Percentiles rank a stretch among this genome's conserved stretches.
Conservation (phyloP, 2,888 invertebrate species). For the Cryptocephalus moraei region DNA sequence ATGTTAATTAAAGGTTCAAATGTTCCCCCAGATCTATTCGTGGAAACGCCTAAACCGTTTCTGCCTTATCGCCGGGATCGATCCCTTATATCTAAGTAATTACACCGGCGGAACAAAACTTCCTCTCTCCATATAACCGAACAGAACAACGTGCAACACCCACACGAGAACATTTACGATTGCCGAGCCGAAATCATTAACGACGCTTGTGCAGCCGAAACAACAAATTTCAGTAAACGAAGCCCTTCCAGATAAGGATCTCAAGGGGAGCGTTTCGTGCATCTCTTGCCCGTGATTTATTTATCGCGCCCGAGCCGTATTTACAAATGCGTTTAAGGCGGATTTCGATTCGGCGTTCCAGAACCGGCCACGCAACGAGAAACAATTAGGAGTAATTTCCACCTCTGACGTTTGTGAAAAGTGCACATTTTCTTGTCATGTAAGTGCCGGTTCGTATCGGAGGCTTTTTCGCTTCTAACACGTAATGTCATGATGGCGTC, state of each 20-base stretch:
- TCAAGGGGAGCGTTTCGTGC: not conserved
- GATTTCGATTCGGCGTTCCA: slow-evolving; percentile 18
- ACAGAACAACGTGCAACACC: no score
- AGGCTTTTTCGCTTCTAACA: slow-evolving; percentile 15
- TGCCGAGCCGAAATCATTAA: no score
- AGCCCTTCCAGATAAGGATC: slow-evolving; percentile 5
- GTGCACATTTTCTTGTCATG: slow-evolving; percentile 31
- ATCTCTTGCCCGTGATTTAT: slow-evolving; percentile 13
- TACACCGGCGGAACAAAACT: no score
- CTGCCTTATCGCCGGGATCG: no score
- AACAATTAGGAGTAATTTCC: slow-evolving; percentile 33
- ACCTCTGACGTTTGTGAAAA: slow-evolving; percentile 26
- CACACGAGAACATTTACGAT: no score
- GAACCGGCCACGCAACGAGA: slow-evolving; percentile 26
- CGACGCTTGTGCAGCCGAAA: no score
- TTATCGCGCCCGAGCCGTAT: slow-evolving; percentile 15
- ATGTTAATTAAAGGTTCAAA: no score
- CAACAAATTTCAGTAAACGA: slow-evolving; percentile 13
- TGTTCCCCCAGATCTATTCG: no score
- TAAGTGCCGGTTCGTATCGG: slow-evolving; percentile 10
- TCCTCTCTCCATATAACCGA: no score
- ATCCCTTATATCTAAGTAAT: no score
- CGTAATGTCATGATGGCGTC: slow-evolving; percentile 5
- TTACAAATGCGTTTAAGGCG: slow-evolving; percentile 15
- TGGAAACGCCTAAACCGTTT: no score